phyloP scores from a whole-genome alignment of 2,797 vertebrate species.

The Sternotherus odoratus region DNA sequence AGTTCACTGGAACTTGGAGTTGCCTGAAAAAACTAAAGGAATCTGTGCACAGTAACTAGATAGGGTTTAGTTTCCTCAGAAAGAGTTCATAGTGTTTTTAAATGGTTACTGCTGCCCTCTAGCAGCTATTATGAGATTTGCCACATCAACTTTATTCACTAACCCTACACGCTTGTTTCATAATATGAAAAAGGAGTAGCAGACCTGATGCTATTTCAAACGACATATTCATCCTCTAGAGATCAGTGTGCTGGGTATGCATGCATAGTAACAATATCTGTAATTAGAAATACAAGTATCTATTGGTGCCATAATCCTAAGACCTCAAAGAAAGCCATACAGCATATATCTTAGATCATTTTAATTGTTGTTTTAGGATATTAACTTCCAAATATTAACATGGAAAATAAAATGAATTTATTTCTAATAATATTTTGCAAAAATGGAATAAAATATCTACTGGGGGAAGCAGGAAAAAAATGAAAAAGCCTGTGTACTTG shows the following conservation, averaged over 20 bases:
- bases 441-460: not conserved
- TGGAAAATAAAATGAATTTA: slow-evolving; percentile 54
- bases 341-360: slow-evolving; percentile 8
- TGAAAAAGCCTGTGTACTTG: slow-evolving; percentile 23
- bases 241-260: slow-evolving; percentile 53
- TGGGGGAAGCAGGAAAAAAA: not conserved
- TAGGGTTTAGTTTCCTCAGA: not conserved
- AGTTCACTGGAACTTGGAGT: not conserved
- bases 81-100: slow-evolving; percentile 29
- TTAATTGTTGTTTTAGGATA: slow-evolving; percentile 15
- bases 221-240: slow-evolving; percentile 13
- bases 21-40: not conserved
- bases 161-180: accelerated
- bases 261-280: slow-evolving; percentile 32
- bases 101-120: slow-evolving; percentile 74
- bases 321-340: not conserved
- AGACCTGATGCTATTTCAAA: not conserved
- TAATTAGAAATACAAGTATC: slow-evolving; percentile 21
- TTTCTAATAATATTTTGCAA: not conserved
- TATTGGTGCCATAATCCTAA: not conserved
- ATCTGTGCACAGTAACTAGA: not conserved
- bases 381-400: slow-evolving; percentile 35
- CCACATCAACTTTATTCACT: not conserved
- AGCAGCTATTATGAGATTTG: not conserved
- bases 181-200: not conserved